phyloP scores from a whole-genome alignment of 2,113 vertebrate genomes.

The Aphyosemion australe region DNA sequence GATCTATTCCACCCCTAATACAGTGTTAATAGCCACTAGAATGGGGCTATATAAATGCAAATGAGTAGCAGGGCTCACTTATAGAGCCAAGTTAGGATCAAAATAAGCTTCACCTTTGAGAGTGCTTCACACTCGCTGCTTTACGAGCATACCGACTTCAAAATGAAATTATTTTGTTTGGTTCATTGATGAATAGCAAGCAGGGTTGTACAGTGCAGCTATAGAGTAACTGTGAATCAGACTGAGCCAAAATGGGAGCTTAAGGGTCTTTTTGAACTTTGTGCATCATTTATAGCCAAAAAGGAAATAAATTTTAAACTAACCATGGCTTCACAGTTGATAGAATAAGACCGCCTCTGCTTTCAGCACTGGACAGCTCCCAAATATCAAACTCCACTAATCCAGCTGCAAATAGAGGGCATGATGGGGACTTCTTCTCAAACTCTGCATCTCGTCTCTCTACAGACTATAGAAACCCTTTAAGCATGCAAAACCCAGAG shows the following conservation, averaged over 20 bases:
- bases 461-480: conserved; percentile 40
- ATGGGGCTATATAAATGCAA: conserved; percentile 64
- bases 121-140: conserved; percentile 19
- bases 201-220: conserved; percentile 1
- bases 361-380: conserved; percentile 77
- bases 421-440: conserved; percentile 1
- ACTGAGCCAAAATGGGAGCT: conserved; percentile 20
- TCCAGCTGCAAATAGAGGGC: not conserved
- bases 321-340: conserved; percentile 33
- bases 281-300: conserved; percentile 22
- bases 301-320: conserved; percentile 14
- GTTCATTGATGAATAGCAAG: not conserved
- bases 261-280: conserved; percentile 44
- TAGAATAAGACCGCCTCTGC: conserved; percentile 25
- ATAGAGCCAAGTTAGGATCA: conserved; percentile 30
- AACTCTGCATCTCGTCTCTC: conserved; percentile 15
- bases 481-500: conserved; percentile 34
- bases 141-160: conserved; percentile 18
- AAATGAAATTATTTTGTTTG: conserved; percentile 30
- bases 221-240: conserved; percentile 16
- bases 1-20: conserved; percentile 30
- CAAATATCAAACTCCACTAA: conserved; percentile 21
- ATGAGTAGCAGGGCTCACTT: conserved; percentile 34
- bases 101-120: conserved; percentile 47
- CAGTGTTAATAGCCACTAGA: conserved; percentile 55